phyloP scores from a whole-genome alignment of 2,888 invertebrate genomes.

The Yponomeuta evonymella region DNA sequence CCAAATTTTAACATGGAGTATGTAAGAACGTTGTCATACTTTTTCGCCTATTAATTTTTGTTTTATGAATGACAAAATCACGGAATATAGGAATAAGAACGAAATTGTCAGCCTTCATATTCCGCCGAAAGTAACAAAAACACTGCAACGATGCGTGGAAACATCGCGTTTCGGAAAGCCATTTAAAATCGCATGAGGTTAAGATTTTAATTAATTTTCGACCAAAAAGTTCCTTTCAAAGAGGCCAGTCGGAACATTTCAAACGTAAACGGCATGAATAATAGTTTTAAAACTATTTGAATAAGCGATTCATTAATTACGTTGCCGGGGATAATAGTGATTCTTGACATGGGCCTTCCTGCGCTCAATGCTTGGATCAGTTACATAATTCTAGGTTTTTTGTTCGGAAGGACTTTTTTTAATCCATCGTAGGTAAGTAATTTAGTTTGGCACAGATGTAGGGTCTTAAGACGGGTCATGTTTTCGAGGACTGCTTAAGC shows the following conservation, averaged over 20 bases:
- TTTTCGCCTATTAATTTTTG: no score
- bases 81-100: no score
- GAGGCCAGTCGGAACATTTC: constrained; percentile 65
- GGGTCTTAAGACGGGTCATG: constrained; percentile 30
- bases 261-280: constrained; percentile 75
- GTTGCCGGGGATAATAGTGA: constrained; percentile 65
- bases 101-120: neutral
- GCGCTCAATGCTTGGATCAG: constrained; percentile 61
- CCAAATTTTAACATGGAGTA: no score
- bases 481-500: constrained; percentile 14
- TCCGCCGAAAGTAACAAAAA: neutral
- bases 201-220: constrained; percentile 63
- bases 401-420: constrained; percentile 28
- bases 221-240: constrained; percentile 57
- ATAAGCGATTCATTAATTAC: constrained; percentile 75
- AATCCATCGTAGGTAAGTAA: constrained; percentile 41
- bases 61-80: no score
- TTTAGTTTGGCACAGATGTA: constrained; percentile 65
- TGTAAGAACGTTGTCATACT: no score
- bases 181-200: constrained; percentile 59
- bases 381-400: constrained; percentile 58
- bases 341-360: constrained; percentile 74
- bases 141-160: neutral
- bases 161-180: constrained; percentile 31
- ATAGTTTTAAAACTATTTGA: constrained; percentile 76